These are phyloP conservation scores for Garra rufa DNA, from an alignment of 2,113 vertebrate genomes.

Conservation along the genomic window DNA sequence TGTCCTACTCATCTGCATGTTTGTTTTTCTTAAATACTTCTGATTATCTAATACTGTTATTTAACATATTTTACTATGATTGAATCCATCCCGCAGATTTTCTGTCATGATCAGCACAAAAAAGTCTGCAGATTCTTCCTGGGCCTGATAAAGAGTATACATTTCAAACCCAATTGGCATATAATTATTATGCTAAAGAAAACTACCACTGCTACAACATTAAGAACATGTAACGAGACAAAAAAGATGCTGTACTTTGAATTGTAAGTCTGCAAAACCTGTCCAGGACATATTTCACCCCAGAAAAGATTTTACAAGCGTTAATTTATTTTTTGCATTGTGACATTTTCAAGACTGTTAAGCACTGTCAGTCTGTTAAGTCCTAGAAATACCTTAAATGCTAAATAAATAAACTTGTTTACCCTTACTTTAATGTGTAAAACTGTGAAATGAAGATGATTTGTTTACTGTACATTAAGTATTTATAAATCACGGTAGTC, in stretches of 20 bases:
- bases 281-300: not conserved
- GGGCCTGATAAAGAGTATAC: not conserved
- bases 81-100: not conserved
- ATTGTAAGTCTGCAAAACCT: not conserved
- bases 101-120: not conserved
- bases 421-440: not conserved
- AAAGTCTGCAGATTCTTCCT: not conserved
- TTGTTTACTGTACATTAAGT: not conserved
- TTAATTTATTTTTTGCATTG: not conserved
- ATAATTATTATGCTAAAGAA: not conserved
- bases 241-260: not conserved
- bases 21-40: conserved; percentile 1
- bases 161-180: not conserved
- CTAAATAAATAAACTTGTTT: not conserved
- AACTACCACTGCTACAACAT: not conserved
- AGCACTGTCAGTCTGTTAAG: too few species aligned
- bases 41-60: not conserved
- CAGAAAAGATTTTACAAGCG: not conserved
- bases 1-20: not conserved
- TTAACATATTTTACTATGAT: not conserved
- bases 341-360: not conserved
- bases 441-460: not conserved
- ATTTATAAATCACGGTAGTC: not conserved
- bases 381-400: not conserved
- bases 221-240: not conserved